Conservation (phyloP, 2,113 vertebrate species). For the Dipodomys ordii region DNA sequence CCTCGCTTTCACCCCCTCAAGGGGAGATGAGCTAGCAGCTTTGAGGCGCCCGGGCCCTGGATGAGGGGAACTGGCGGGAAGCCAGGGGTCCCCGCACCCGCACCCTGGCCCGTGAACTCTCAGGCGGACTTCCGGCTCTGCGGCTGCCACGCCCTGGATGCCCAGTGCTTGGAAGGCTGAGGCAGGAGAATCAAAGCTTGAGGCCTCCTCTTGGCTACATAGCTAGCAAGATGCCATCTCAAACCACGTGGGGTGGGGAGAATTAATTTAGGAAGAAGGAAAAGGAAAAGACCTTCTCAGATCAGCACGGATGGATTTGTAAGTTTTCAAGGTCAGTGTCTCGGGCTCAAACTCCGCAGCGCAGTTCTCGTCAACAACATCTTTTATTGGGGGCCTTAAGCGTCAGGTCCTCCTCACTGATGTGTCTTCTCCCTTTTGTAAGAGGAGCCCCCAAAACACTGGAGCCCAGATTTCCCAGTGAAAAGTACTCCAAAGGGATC, state of each 20-base stretch:
- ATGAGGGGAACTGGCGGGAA: constrained; percentile 65
- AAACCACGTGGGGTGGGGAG: background rate
- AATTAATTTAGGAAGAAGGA: background rate
- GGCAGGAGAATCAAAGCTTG: background rate
- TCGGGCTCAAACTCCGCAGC: background rate
- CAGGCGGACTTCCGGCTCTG: background rate
- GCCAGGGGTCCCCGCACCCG: constrained; percentile 58
- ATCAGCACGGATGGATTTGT: background rate
- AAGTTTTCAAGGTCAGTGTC: constrained; percentile 6
- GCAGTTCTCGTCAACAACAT: background rate
- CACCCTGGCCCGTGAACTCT: background rate
- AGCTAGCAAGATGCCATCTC: background rate
- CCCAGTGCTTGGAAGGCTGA: background rate
- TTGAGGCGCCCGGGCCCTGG: constrained; percentile 68
- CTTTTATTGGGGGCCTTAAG: background rate
- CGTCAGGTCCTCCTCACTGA: background rate
- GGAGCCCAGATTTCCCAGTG: constrained; percentile 21
- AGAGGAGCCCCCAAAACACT: background rate
- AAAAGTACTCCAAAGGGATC: background rate
- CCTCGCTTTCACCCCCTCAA: background rate
- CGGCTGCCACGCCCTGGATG: too few species aligned
- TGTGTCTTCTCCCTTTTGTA: background rate
- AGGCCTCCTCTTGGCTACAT: background rate
- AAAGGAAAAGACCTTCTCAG: background rate
- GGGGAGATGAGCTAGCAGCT: constrained; percentile 54